These are phyloP conservation scores for Wiebesia pumilae DNA, from an alignment of 1,140 invertebrate genomes.

Conservation along the genomic window DNA sequence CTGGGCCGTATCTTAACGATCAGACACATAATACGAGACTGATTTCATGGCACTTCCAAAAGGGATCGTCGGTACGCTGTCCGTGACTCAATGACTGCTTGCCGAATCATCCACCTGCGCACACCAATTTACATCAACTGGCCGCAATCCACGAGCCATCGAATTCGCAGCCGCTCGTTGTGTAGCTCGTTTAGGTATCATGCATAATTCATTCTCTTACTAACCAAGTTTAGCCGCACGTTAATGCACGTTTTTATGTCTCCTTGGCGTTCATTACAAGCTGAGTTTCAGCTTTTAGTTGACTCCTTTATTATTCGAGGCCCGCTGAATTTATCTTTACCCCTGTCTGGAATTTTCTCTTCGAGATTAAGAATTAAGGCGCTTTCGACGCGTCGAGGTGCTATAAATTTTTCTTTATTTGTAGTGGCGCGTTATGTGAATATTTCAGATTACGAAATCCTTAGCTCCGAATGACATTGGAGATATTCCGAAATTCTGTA, in stretches of 20 bases:
- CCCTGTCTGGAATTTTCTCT: too few relatives aligned
- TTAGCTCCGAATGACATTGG: too few relatives aligned
- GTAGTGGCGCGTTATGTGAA: too few relatives aligned
- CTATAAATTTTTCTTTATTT: too few relatives aligned
- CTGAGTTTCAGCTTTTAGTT: neutral
- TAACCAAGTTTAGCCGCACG: neutral
- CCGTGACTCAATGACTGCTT: constrained; percentile 15
- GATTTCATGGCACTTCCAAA: constrained; percentile 1
- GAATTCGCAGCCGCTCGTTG: neutral
- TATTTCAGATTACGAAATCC: too few relatives aligned
- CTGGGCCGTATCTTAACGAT: too few relatives aligned
- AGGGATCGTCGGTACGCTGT: neutral
- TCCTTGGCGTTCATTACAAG: neutral
- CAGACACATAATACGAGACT: neutral
- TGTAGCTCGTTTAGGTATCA: constrained; percentile 39
- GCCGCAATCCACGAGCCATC: neutral
- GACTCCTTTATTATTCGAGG: too few relatives aligned
- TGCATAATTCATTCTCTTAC: neutral
- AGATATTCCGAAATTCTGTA: too few relatives aligned
- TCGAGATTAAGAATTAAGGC: too few relatives aligned
- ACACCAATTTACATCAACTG: neutral
- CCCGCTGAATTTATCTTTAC: too few relatives aligned
- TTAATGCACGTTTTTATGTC: neutral
- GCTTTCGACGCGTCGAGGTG: too few relatives aligned
- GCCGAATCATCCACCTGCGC: neutral